A percentile compares a stretch with the other conserved stretches of the same genome.
Evolutionary conservation across 64 coral and sea anemone genomes (phyloP).

Genomic region (Pachyseris speciosa): DNA sequence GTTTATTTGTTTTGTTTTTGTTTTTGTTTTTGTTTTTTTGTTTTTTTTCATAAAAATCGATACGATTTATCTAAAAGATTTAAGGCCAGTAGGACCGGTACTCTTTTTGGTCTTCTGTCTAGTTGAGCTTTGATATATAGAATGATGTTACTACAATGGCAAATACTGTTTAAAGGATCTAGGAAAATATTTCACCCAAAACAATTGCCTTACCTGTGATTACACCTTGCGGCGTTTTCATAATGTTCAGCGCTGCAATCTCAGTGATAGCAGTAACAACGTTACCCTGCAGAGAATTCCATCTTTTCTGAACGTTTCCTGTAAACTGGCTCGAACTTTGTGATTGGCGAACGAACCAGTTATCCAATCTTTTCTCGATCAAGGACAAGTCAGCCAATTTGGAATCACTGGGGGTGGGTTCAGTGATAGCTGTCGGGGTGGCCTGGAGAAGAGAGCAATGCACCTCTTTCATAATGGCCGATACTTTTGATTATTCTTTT

Average conservation of each 20-base stretch:
- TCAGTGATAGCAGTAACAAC: background rate
- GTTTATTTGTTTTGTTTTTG: too few species aligned
- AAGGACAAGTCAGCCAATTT: background rate
- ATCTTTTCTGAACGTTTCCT: background rate
- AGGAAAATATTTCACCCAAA: too few species aligned
- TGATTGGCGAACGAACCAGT: background rate
- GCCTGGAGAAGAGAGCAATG: background rate
- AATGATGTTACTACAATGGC: too few species aligned
- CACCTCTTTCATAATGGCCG: too few species aligned
- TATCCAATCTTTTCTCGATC: background rate
- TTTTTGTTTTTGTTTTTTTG: too few species aligned
- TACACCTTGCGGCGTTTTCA: background rate
- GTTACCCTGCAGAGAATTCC: background rate
- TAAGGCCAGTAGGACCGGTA: too few species aligned
- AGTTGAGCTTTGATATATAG: too few species aligned
- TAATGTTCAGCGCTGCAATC: background rate
- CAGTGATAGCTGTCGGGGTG: background rate
- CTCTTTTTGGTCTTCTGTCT: too few species aligned
- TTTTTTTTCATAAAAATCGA: too few species aligned
- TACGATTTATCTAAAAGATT: too few species aligned
- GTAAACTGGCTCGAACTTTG: background rate
- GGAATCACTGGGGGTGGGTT: background rate
- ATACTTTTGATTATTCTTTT: too few species aligned
- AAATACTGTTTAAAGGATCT: too few species aligned
- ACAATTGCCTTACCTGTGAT: constrained; percentile 34